Evolutionary conservation across 2,888 invertebrate genomes (phyloP), one percentile per base, ranked within the genome.

Genomic region (Panzeria rudis): DNA sequence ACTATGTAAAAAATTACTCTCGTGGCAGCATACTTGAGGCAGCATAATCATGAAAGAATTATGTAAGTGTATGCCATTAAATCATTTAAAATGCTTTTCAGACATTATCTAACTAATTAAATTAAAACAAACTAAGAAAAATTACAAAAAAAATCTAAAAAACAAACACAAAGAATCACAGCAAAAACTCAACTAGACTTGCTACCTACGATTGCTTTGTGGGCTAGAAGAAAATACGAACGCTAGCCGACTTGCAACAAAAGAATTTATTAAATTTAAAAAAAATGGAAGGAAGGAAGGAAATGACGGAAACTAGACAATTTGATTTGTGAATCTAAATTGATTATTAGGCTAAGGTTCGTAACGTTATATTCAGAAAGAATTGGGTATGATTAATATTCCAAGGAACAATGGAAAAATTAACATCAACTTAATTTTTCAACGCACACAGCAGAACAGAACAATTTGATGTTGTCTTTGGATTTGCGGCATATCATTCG

Each of bases 81-180:
- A 85, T 85, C 81, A 77, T 86, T 87, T 84, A 83, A 87, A 87
- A 87, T 86, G 72, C 71, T 77, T 86, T 68, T 44, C 7, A 71
- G 84, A 84, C 85, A 87, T 87, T 86, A 86, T 86, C 86, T 84
- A 78, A 87, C 86, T 86, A 86, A 87, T 86, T 87, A 87, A 87
- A 87, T 87, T 87, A 86, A 86, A 81, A 78, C 75, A 76, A 76
- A 71, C 75, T 72, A 66, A 79, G 20, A 61, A 44, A 80, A 77
- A 20, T 29, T 25, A 85, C 32, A 79, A 77, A 77, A 61, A 66
- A 68, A 5, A 5, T 5, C 4, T 2, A 50, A 50, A 50, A 17
- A 17, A 20, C 41, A 41, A 41, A 8, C 23, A 38, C 15, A n/a
- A 8, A 2, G 25, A 68, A 32, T 54, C 13, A 6, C 9, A 35